These are phyloP conservation scores for Eupleurogrammus muticus DNA, from an alignment of 2,797 vertebrate genomes.

Conservation along the genomic window DNA sequence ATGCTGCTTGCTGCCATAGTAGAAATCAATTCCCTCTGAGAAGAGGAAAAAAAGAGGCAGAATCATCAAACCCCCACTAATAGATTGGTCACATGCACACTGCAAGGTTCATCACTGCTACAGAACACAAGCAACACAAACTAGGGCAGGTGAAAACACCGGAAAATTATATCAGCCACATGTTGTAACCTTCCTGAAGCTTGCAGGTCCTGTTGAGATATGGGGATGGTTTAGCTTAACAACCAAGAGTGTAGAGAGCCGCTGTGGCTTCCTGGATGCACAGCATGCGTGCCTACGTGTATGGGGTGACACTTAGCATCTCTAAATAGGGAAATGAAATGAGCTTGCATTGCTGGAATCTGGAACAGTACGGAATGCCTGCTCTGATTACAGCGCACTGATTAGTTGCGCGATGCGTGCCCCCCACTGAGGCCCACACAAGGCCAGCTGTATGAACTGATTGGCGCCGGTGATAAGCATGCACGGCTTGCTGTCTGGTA, in stretches of 20 bases:
- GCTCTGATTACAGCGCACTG: conserved; percentile 58
- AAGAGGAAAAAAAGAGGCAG: conserved; percentile 6
- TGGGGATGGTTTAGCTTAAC: conserved; percentile 60
- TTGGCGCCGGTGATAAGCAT: conserved; percentile 54
- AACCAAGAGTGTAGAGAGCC: conserved; percentile 23
- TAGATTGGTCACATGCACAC: conserved; percentile 39
- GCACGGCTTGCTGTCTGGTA: conserved; percentile 52
- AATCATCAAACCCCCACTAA: conserved; percentile 41
- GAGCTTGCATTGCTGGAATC: conserved; percentile 41
- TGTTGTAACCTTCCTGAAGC: conserved; percentile 58
- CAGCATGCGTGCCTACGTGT: conserved; percentile 16
- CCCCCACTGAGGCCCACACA: conserved; percentile 47
- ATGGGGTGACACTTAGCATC: background rate
- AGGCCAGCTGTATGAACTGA: conserved; percentile 53
- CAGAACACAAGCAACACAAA: conserved; percentile 17
- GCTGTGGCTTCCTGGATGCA: conserved; percentile 40
- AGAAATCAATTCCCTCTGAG: conserved; percentile 97
- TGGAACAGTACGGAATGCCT: conserved; percentile 33
- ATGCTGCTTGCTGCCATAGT: conserved; percentile 94
- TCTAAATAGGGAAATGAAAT: conserved; percentile 43
- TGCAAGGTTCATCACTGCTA: conserved; percentile 13
- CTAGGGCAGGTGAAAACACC: conserved; percentile 13
- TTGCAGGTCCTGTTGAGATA: conserved; percentile 61
- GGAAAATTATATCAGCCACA: conserved; percentile 69
- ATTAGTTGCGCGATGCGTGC: conserved; percentile 51